Base-by-base conservation (phyloP, 2,797 vertebrate species). In the Spinibarbus caldwelli region DNA sequence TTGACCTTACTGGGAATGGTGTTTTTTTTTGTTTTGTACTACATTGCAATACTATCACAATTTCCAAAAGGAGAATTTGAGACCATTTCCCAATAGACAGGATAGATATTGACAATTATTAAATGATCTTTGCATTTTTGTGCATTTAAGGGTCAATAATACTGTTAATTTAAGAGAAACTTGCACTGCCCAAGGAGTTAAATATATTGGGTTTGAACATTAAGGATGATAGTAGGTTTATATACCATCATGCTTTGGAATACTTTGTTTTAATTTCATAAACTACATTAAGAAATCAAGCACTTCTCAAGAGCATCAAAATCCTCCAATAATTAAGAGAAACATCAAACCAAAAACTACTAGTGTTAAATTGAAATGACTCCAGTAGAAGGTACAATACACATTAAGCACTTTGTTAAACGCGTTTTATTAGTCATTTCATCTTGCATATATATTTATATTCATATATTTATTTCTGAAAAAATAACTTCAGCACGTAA, bases 401-500 rank as follows among this genome's bases (percentile, higher is more conserved):
- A 96, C 95, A 96, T 94, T 95, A 95, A 95, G 91, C 84, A 79
- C 94, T 95, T 96, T 94, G 93, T 93, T 97, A 94, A 94, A 91
- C n/a, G n/a, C 94, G 93, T 93, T 92, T 93, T 94, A 93, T 95
- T 94, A 89, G 90, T 90, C 57, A 86, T 93, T 93, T 95, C 90
- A 89, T 88, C 96, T 97, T 97, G 96, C 96, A 97, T 83, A 96
- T 97, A 97, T 82, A 62, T 62, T 14, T 62, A 86, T 92, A 92
- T 87, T 77, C 92, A 96, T 95, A 95, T 91, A 87, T 66, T 94
- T 95, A 88, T 96, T 96, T 96, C 93, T 97, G 96, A 95, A 99
- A 99, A 98, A 98, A 99, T 98, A 98, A 97, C 95, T 94, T 96
- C 93, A 92, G 94, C 93, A 93, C 94, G 96, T 97, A 98, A 96